These are phyloP conservation scores for Rugalucina vietnamica DNA, from an alignment of 2,888 invertebrate genomes.

Conservation along the genomic window DNA sequence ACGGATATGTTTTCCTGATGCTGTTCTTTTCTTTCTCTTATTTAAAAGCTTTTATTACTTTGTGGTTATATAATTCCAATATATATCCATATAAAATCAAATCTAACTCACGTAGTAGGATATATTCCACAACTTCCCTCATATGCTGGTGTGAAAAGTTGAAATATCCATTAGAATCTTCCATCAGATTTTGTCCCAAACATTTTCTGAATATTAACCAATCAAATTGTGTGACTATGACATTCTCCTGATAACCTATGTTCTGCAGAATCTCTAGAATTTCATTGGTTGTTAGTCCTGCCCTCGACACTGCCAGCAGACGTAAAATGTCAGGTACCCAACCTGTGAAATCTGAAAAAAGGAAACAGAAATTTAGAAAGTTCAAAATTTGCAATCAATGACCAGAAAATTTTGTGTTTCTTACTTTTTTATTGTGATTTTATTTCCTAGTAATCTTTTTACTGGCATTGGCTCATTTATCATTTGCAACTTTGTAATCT, in stretches of 20 bases:
- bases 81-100: too few species aligned
- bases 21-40: too few species aligned
- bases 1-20: too few species aligned
- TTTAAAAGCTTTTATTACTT: too few species aligned
- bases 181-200: constrained; percentile 71
- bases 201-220: constrained; percentile 79
- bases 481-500: too few species aligned
- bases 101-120: constrained; percentile 78
- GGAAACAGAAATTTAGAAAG: too few species aligned
- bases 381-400: too few species aligned
- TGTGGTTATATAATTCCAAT: too few species aligned
- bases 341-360: constrained; percentile 75
- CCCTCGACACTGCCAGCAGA: constrained; percentile 78
- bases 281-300: constrained; percentile 79
- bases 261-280: constrained; percentile 73
- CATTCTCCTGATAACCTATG: constrained; percentile 78
- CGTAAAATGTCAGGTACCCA: constrained; percentile 82
- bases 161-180: constrained; percentile 77
- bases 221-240: constrained; percentile 76
- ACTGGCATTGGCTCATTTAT: too few species aligned
- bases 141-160: constrained; percentile 78
- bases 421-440: too few species aligned
- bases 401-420: too few species aligned
- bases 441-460: too few species aligned
- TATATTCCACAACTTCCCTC: constrained; percentile 76